Evolutionary conservation across 2,113 vertebrate species (phyloP).

Genomic region (Prietella phreatophila): DNA sequence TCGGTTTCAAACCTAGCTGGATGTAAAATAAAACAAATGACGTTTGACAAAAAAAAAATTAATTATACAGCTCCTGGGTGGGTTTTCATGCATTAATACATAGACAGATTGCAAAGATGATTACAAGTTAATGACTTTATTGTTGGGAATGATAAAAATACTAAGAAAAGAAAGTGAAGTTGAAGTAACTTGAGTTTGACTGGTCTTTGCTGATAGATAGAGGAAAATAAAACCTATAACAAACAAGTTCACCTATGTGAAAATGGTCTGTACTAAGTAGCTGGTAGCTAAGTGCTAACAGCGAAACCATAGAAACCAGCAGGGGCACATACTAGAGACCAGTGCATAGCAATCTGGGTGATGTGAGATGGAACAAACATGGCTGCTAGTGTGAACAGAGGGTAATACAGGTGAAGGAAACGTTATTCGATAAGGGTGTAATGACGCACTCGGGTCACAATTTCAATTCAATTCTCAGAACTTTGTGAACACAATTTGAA

Average conservation of each 20-base stretch:
- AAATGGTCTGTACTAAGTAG: not conserved
- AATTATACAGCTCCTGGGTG: not conserved
- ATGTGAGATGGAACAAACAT: not conserved
- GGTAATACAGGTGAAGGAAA: not conserved
- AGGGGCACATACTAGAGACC: not conserved
- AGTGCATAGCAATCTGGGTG: not conserved
- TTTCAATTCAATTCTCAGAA: not conserved
- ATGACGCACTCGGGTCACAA: not conserved
- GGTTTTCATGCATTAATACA: not conserved
- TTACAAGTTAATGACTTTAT: conserved; percentile 11
- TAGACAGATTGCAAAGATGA: conserved; percentile 9
- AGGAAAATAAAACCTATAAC: not conserved
- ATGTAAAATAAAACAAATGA: conserved; percentile 17
- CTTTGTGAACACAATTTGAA: too few species aligned
- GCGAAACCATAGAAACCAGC: not conserved
- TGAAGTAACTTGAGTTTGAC: not conserved
- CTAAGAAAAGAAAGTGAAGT: not conserved
- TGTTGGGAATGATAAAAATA: not conserved
- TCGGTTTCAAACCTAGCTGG: not conserved
- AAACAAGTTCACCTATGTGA: not conserved
- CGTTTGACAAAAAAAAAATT: not conserved
- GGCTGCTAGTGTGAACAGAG: not conserved
- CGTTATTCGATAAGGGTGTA: not conserved
- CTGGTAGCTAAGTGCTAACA: not conserved
- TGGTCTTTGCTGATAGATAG: not conserved